Evolutionary conservation across 2,888 invertebrate genomes (phyloP), one percentile per base, ranked within the genome.

Genomic region (Cryptocephalus primarius): DNA sequence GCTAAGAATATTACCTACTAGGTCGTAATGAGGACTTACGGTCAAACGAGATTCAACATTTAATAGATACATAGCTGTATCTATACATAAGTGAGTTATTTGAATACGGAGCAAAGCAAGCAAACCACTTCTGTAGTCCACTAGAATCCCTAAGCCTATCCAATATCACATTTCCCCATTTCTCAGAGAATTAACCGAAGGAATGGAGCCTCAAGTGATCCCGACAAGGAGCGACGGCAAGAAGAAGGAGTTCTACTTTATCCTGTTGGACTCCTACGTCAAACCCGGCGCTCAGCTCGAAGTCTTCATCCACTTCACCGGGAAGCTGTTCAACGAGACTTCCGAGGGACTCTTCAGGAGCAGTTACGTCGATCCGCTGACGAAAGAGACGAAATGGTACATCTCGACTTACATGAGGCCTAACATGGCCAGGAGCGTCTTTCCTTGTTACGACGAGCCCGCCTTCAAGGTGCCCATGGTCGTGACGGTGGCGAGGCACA

Each of bases 401-500:
- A 75, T 81, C 12, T 84, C 79, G 0, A 82, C 85, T 0, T 78
- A 84, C 58, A 70, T 87, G 50, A 73, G 84, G 36, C 82, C 85
- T 0, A 82, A 83, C 63, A 78, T 85, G 60, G 87, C 88, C 0
- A 74, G 85, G n/a, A 75, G 76, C 13, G 73, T 87, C 55, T 88
- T 89, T 63, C 88, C 88, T 0, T 88, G 88, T 59, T 86, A 87
- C 64, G 88, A 88, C 62, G 85, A 87, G 59, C 86, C 88, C 0
- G 78, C 76, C 0, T 82, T 79, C 61, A 89, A 88, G 69, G 82
- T 83, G 1, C 80, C 82, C 0, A 83, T 85, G 58, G 75, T 77
- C 34, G 64, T 80, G 41, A 83, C 72, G 55, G 76, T 80, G 33
- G 78, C 81, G 0, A 72, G 83, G 8, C 80, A 80, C 0, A 72